Percentiles rank a stretch among this genome's conserved stretches.
Conservation (phyloP, 2,888 invertebrate species). For the Linyphia triangularis region DNA sequence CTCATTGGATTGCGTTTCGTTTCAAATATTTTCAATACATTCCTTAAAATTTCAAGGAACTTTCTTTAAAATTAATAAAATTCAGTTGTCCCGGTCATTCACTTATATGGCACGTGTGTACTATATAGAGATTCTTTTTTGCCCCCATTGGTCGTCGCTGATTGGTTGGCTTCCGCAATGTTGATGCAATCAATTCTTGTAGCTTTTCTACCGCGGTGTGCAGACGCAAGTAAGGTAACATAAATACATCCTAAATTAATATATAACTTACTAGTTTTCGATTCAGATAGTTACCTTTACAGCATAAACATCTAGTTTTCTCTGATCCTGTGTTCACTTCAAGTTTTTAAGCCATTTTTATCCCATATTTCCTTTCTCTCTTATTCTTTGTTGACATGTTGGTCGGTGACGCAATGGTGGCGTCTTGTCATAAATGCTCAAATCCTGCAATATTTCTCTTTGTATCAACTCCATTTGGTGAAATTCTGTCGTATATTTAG, state of each 20-base stretch:
- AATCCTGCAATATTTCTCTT: not conserved
- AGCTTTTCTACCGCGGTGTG: not conserved
- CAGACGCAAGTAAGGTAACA: not conserved
- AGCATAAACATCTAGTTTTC: not conserved
- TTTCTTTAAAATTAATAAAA: not conserved
- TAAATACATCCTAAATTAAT: not conserved
- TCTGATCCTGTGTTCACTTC: not conserved
- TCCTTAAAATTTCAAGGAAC: not conserved
- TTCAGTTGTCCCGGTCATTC: slow-evolving; percentile 49
- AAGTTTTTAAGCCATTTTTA: not conserved
- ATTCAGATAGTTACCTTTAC: not conserved
- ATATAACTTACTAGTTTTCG: not conserved
- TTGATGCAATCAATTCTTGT: slow-evolving; percentile 67
- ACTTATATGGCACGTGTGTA: slow-evolving; percentile 59
- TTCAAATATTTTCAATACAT: not conserved
- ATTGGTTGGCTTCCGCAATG: slow-evolving; percentile 43
- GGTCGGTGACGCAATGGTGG: slow-evolving; percentile 66
- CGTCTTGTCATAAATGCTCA: slow-evolving; percentile 47
- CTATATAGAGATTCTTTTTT: slow-evolving; percentile 2
- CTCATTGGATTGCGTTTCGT: not conserved
- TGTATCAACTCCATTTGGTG: not conserved
- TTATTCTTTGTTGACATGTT: slow-evolving; percentile 66
- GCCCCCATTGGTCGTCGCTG: not conserved
- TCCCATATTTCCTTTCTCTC: not conserved
- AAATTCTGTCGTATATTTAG: not conserved